phyloP scores from a whole-genome alignment of 2,113 vertebrate species.

The Castor canadensis region DNA sequence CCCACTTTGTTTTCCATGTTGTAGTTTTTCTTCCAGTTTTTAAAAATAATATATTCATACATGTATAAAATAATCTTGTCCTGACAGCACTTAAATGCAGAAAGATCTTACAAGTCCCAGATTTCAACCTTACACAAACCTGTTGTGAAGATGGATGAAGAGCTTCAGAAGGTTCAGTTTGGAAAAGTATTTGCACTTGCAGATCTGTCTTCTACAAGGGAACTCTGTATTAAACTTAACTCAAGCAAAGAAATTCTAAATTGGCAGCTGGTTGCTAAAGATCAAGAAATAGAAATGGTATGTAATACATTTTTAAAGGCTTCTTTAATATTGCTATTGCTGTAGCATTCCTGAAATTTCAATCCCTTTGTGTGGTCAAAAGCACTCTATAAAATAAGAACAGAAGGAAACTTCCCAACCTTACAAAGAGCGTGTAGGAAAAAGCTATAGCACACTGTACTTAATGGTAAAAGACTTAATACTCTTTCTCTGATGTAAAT shows the following conservation, averaged over 20 bases:
- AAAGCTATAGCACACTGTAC: not conserved
- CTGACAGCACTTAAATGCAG: constrained; percentile 79
- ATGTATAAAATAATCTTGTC: constrained; percentile 38
- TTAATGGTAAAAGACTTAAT: not conserved
- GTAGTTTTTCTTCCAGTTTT: not conserved
- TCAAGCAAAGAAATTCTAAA: constrained; percentile 85
- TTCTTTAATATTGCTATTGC: constrained; percentile 31
- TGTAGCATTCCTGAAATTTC: constrained; percentile 14
- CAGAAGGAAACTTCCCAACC: not conserved
- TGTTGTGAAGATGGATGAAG: constrained; percentile 83
- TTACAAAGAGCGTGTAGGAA: not conserved
- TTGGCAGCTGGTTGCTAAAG: constrained; percentile 80
- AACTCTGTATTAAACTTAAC: constrained; percentile 87
- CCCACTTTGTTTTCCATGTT: not conserved
- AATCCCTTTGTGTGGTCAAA: not conserved
- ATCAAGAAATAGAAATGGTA: constrained; percentile 82
- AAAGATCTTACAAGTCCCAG: constrained; percentile 83
- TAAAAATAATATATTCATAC: not conserved
- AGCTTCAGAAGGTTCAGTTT: constrained; percentile 80
- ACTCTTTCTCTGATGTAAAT: not conserved
- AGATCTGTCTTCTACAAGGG: constrained; percentile 84
- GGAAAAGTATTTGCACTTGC: constrained; percentile 80
- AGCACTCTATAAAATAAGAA: too few relatives aligned
- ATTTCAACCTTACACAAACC: constrained; percentile 82
- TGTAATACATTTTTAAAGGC: constrained; percentile 52